Base-by-base conservation (phyloP, 2,888 invertebrate species). In the Drosophila flavopinicola region DNA sequence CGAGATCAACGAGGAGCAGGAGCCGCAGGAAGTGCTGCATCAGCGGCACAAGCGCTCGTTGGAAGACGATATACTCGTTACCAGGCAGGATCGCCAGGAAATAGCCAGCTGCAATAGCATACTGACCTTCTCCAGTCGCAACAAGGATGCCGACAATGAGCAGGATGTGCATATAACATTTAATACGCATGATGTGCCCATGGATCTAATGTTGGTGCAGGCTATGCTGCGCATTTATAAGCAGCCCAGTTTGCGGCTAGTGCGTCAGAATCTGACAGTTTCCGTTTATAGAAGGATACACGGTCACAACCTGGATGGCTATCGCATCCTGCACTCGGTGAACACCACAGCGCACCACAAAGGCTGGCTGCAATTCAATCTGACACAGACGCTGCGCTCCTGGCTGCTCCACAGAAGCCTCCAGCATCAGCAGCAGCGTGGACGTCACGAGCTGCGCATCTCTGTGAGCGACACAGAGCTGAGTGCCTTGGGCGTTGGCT, bases 91-190 rank as follows among this genome's bases (percentile, higher is more conserved):
- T 91, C 94, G 95, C 78, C 93, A 94, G 76, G 95, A 96, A 64
- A 96, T 98, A 76, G 95, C 96, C 85, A 95, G 95, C 87, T 97
- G 97, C 90, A 98, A 98, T 92, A 95, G 96, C 85, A 97, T 98
- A 85, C 96, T 98, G 94, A 97, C 97, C 82, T 98, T 98, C 91
- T 94, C 96, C 75, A 96, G 96, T 58, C 82, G 82, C 10, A 11
- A 10, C 0, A 52, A 37, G 2, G 6, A 53, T 6, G 1, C 6
- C 1, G 6, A 2, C 1, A 48, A 45, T 7, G 63, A 67, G 1
- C 23, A 25, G 33, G 68, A 76, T 33, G 17, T 75, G 11, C 35
- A 70, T 6, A 94, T 97, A 51, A 96, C 95, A 94, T 98, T 98
- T 90, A 97, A 98, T 91, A 95, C 97, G 25, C 94, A 95, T 5